Conservation (phyloP, 2,888 invertebrate species). For the Pollenia labialis region DNA sequence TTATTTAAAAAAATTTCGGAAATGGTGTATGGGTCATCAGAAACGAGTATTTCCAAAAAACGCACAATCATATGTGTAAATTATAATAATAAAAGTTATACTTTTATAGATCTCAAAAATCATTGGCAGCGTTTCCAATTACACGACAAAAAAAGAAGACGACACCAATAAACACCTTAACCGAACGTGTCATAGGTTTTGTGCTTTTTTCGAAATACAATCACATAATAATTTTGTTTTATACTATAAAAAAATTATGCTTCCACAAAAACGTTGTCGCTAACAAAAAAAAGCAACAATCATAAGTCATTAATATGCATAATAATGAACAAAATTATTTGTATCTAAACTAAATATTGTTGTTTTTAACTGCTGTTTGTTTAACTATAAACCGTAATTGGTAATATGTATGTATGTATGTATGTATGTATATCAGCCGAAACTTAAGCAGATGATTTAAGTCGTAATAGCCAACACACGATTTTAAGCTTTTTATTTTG, state of each 20-base stretch:
- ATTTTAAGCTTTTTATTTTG: conserved; percentile 33
- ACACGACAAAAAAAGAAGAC: conserved; percentile 23
- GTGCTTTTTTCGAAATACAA: conserved; percentile 29
- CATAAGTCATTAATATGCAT: neutral
- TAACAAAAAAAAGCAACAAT: conserved; percentile 9
- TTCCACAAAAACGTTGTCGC: conserved; percentile 35
- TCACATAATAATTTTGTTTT: conserved; percentile 44
- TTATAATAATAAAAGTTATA: conserved; percentile 35
- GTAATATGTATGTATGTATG: conserved; percentile 18
- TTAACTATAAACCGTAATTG: conserved; percentile 22
- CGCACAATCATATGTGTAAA: conserved; percentile 8
- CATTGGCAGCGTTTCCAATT: conserved; percentile 41
- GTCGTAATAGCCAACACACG: conserved; percentile 59
- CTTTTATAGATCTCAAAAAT: conserved; percentile 17
- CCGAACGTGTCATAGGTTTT: conserved; percentile 62
- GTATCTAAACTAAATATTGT: conserved; percentile 32
- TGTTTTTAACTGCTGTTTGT: neutral
- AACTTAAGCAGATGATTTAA: conserved; percentile 28
- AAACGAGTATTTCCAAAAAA: neutral
- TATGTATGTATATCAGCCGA: conserved; percentile 39
- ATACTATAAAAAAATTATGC: conserved; percentile 1
- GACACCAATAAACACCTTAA: conserved; percentile 25
- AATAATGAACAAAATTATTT: conserved; percentile 38
- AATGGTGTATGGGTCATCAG: conserved; percentile 15
- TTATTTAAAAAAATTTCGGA: neutral